Evolutionary conservation across 30 jellyfish, hydroid and myxozoan species (phyloP).

Genomic region (Clytia hemisphaerica): DNA sequence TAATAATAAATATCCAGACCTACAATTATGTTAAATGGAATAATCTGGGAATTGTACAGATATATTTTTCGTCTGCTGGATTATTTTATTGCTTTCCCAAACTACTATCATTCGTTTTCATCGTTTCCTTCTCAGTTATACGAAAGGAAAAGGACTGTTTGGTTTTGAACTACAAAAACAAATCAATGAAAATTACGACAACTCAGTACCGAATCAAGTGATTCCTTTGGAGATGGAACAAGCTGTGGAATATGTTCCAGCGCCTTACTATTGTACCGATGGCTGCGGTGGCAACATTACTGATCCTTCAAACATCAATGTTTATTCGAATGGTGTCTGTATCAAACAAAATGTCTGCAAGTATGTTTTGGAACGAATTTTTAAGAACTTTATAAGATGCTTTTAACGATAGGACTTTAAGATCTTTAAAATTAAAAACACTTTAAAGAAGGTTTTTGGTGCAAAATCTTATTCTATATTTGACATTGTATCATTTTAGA

Average conservation of each 20-base stretch:
- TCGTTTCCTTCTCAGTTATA: constrained; percentile 32
- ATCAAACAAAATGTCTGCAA: constrained; percentile 46
- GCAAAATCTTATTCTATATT: too few relatives aligned
- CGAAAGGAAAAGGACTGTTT: constrained; percentile 66
- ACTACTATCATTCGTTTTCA: too few relatives aligned
- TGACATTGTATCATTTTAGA: too few relatives aligned
- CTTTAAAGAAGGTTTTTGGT: too few relatives aligned
- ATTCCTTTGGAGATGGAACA: constrained; percentile 28
- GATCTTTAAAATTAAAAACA: too few relatives aligned
- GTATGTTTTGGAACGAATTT: constrained; percentile 44
- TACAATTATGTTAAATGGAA: too few relatives aligned
- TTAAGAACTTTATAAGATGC: too few relatives aligned
- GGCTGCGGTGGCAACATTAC: constrained; percentile 85
- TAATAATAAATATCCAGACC: too few relatives aligned
- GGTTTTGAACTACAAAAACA: constrained; percentile 48
- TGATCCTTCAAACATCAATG: constrained; percentile 38
- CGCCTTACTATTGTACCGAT: constrained; percentile 46
- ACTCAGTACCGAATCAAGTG: background rate
- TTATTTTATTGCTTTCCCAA: too few relatives aligned
- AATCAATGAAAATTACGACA: constrained; percentile 32
- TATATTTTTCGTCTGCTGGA: too few relatives aligned
- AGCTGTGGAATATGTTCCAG: constrained; percentile 70
- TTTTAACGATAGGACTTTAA: too few relatives aligned
- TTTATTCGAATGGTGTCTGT: constrained; percentile 64
- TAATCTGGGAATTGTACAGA: too few relatives aligned